These are phyloP conservation scores for Heterotilapia buettikoferi DNA, from an alignment of 2,113 vertebrate species.

Conservation along the genomic window DNA sequence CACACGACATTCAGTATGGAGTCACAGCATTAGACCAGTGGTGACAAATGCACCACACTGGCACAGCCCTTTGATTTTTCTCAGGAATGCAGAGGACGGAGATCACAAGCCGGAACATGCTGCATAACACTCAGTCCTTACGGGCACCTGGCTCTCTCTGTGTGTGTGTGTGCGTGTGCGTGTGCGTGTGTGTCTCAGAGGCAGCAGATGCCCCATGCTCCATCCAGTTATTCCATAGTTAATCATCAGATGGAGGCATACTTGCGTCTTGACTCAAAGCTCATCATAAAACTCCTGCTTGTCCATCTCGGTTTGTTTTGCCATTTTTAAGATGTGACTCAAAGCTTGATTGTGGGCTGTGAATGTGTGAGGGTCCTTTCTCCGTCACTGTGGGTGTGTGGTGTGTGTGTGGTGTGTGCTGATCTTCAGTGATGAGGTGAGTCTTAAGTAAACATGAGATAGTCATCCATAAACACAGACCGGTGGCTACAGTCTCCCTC, in stretches of 20 bases:
- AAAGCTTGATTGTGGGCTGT: constrained; percentile 1
- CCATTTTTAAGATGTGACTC: constrained; percentile 29
- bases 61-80: constrained; percentile 28
- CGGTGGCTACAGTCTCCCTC: constrained; percentile 54
- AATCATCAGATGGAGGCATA: constrained; percentile 60
- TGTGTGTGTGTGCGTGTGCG: neutral
- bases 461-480: constrained; percentile 51
- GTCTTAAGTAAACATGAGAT: constrained; percentile 64
- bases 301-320: constrained; percentile 16
- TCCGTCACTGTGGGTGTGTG: neutral
- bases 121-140: constrained; percentile 36
- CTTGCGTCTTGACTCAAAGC: constrained; percentile 40
- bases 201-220: neutral
- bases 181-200: neutral
- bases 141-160: constrained; percentile 37
- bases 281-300: neutral
- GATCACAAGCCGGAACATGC: constrained; percentile 64
- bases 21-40: neutral
- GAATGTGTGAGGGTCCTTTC: neutral
- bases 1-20: neutral
- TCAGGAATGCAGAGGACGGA: constrained; percentile 57
- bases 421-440: constrained; percentile 21
- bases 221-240: constrained; percentile 32
- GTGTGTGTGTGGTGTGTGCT: neutral
- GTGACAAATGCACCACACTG: constrained; percentile 4